Conservation (phyloP, 2,113 vertebrate species). For the Daboia siamensis region DNA sequence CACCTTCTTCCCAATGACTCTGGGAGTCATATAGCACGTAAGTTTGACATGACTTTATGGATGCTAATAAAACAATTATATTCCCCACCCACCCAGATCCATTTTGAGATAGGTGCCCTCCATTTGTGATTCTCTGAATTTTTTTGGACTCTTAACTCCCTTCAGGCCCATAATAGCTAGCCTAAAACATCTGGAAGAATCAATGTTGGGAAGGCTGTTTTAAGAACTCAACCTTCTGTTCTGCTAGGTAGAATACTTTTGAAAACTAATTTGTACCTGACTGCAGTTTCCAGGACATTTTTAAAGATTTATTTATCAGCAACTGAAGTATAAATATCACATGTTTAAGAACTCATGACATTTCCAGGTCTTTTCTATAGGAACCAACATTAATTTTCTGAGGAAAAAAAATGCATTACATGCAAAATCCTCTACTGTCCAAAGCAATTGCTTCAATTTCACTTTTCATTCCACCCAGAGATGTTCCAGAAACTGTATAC, state of each 20-base stretch:
- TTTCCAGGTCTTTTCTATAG: neutral
- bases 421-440: neutral
- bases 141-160: neutral
- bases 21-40: neutral
- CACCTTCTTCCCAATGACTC: neutral
- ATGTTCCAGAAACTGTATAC: neutral
- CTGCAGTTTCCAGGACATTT: neutral
- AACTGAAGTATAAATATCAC: neutral
- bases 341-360: neutral
- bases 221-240: neutral
- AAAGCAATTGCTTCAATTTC: conserved; percentile 12
- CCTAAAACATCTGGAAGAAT: neutral
- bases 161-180: neutral
- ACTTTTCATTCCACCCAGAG: neutral
- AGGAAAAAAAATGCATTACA: neutral
- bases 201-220: neutral
- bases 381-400: neutral
- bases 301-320: neutral
- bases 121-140: neutral
- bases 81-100: too few species aligned
- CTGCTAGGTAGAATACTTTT: neutral
- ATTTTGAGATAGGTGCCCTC: neutral
- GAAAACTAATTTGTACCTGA: neutral
- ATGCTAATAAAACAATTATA: neutral
- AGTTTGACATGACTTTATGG: neutral